phyloP scores from a whole-genome alignment of 2,113 vertebrate species.

The Anguilla rostrata region DNA sequence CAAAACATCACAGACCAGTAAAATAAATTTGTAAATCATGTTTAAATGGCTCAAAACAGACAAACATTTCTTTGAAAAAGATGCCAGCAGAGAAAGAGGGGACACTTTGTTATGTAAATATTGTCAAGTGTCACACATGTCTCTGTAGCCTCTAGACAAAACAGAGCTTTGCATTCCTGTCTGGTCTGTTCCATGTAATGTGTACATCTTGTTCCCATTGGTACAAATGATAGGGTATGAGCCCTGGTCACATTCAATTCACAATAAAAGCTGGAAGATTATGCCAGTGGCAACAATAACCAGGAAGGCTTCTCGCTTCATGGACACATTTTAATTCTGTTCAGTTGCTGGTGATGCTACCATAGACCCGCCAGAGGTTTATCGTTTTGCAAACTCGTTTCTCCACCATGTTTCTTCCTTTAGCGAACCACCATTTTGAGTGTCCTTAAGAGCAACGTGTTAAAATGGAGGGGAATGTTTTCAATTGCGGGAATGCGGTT shows the following conservation, averaged over 20 bases:
- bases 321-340: background rate
- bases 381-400: background rate
- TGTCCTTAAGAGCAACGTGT: background rate
- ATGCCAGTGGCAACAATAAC: conserved; percentile 35
- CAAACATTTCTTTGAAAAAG: conserved; percentile 32
- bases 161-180: conserved; percentile 50
- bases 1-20: conserved; percentile 29
- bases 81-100: conserved; percentile 45
- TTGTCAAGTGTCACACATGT: conserved; percentile 58
- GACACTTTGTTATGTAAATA: conserved; percentile 64
- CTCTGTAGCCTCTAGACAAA: conserved; percentile 54
- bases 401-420: background rate
- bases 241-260: conserved; percentile 48
- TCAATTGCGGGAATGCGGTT: background rate
- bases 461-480: background rate
- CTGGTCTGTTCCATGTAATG: conserved; percentile 33
- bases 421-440: background rate
- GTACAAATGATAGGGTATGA: conserved; percentile 45
- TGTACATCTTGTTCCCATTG: conserved; percentile 57
- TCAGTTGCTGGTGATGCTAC: background rate
- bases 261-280: conserved; percentile 34
- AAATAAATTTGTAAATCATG: conserved; percentile 46
- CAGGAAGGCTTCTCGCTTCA: conserved; percentile 22
- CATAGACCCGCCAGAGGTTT: background rate
- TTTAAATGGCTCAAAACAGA: conserved; percentile 37